These are phyloP conservation scores for Leptopilina drosophilae DNA, from an alignment of 2,888 invertebrate species.

Conservation along the genomic window DNA sequence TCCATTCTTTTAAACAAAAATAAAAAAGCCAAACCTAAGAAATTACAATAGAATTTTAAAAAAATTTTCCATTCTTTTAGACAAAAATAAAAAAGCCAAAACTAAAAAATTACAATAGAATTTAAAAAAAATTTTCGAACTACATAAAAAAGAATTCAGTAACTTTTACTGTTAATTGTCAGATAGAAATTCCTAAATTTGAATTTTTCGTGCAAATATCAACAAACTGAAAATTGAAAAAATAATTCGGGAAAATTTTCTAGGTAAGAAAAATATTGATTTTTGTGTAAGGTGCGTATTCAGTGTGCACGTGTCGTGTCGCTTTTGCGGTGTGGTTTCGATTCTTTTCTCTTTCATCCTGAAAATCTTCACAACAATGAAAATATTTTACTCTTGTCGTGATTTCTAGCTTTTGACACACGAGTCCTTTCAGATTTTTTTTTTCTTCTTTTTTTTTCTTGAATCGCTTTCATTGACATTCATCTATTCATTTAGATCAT, in stretches of 20 bases:
- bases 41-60: not conserved
- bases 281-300: not conserved
- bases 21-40: not conserved
- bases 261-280: not conserved
- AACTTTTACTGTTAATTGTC: too few relatives aligned
- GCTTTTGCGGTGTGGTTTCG: not conserved
- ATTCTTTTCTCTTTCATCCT: too few relatives aligned
- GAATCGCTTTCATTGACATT: too few relatives aligned
- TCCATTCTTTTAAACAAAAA: too few relatives aligned
- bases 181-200: too few relatives aligned
- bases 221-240: too few relatives aligned
- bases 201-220: too few relatives aligned
- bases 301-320: conserved; percentile 10
- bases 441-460: too few relatives aligned
- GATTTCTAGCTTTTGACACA: conserved; percentile 26
- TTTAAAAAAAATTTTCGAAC: not conserved
- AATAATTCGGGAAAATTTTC: not conserved
- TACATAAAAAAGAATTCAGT: too few relatives aligned
- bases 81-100: too few relatives aligned
- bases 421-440: conserved; percentile 20
- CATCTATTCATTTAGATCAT: conserved; percentile 32
- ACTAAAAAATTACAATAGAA: not conserved
- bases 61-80: too few relatives aligned
- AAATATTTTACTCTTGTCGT: not conserved
- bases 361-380: conserved; percentile 5